These are phyloP conservation scores for Himantopus leucocephalus DNA, from an alignment of 2,113 vertebrate species.

Conservation along the genomic window DNA sequence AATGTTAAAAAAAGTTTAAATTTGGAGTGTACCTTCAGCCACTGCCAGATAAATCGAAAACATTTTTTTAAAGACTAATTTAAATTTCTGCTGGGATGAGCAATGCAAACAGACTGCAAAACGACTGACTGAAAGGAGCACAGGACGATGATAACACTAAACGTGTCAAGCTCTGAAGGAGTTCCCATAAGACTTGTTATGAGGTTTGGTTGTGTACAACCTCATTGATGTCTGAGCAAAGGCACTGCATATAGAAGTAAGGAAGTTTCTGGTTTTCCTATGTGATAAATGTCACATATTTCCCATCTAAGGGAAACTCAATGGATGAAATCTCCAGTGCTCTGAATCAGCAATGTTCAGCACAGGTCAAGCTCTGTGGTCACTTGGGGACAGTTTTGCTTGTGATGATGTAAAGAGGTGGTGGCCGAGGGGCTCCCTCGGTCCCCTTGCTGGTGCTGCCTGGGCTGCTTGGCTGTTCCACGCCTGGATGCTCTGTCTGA, in stretches of 20 bases:
- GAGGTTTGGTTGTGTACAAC: not conserved
- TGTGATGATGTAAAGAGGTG: not conserved
- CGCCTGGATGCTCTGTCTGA: not conserved
- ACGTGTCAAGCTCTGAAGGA: not conserved
- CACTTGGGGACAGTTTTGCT: not conserved
- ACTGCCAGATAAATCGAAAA: not conserved
- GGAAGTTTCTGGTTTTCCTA: not conserved
- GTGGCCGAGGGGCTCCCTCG: accelerated
- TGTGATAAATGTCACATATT: accelerated
- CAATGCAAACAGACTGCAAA: not conserved
- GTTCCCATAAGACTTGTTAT: not conserved
- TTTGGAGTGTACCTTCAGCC: not conserved
- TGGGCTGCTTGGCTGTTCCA: not conserved
- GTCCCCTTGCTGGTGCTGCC: not conserved
- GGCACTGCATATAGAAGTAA: not conserved
- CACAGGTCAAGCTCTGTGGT: not conserved
- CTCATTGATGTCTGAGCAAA: not conserved
- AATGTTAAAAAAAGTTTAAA: not conserved
- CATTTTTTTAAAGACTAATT: not conserved
- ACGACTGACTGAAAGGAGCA: not conserved
- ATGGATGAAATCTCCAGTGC: not conserved
- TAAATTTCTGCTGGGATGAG: not conserved
- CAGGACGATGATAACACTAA: not conserved
- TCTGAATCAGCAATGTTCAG: not conserved
- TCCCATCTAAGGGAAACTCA: not conserved